Percentiles rank a stretch among this genome's conserved stretches.
These are phyloP conservation scores for Cotesia typhae DNA, from an alignment of 1,140 invertebrate genomes.

Conservation along the genomic window DNA sequence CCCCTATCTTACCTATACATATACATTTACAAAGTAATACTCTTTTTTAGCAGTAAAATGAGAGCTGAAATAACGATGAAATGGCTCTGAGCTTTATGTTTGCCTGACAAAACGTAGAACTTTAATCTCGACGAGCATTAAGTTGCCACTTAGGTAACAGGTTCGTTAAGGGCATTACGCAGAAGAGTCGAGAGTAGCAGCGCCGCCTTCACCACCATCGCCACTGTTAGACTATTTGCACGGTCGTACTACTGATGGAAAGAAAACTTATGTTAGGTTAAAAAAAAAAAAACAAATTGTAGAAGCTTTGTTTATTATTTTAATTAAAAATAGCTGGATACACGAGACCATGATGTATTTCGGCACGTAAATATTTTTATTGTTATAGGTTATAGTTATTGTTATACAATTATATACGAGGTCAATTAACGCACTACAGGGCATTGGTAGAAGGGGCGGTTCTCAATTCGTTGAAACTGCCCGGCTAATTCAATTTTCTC, in stretches of 20 bases:
- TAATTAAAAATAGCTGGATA: not conserved
- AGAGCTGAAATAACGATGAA: constrained; percentile 11
- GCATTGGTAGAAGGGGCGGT: not conserved
- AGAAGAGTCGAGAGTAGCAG: not conserved
- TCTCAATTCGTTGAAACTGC: constrained; percentile 5
- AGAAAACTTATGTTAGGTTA: not conserved
- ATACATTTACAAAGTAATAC: no score
- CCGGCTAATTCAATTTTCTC: constrained; percentile 9
- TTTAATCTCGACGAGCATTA: constrained; percentile 16
- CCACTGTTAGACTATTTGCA: not conserved
- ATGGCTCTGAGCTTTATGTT: constrained; percentile 7
- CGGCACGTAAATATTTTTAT: not conserved
- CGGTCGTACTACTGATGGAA: not conserved
- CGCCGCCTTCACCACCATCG: no score
- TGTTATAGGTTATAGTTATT: no score
- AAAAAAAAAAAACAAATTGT: not conserved
- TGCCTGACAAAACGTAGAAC: constrained; percentile 11
- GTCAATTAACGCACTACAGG: constrained; percentile 6
- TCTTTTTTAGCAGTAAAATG: not conserved
- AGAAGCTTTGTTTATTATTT: constrained; percentile 13
- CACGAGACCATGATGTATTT: not conserved
- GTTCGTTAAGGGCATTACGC: constrained; percentile 17
- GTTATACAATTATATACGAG: not conserved
- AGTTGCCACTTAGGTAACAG: constrained; percentile 17
- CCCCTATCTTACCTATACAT: no score